Evolutionary conservation across 1,140 invertebrate species (phyloP).

Genomic region (Augochlora pura): DNA sequence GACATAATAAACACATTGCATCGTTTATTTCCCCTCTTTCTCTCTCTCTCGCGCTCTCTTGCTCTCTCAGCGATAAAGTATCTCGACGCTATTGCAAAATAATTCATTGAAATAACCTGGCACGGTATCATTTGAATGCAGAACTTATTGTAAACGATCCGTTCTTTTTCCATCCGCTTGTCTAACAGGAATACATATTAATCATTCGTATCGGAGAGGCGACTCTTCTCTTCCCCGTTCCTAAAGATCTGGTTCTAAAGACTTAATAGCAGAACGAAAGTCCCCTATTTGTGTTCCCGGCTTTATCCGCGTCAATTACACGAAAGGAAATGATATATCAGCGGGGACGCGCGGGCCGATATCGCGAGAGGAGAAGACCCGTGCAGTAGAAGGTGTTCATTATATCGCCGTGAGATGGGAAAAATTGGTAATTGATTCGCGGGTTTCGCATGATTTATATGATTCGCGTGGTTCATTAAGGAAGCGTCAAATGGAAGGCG

Average conservation of each 20-base stretch:
- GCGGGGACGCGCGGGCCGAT: neutral
- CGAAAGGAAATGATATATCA: conserved; percentile 29
- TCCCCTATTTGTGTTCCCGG: neutral
- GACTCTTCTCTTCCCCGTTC: neutral
- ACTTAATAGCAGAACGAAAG: neutral
- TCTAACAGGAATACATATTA: no score
- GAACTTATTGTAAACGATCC: no score
- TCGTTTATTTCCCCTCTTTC: no score
- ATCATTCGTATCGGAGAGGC: no score
- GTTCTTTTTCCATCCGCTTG: no score
- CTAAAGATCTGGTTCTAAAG: neutral
- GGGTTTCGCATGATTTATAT: conserved; percentile 32
- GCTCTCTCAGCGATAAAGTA: no score
- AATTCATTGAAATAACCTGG: no score
- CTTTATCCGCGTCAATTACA: conserved; percentile 14
- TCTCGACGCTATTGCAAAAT: no score
- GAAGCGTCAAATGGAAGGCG: conserved; percentile 18
- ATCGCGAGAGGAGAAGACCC: neutral
- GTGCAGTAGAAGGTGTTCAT: conserved; percentile 29
- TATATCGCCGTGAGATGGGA: conserved; percentile 14
- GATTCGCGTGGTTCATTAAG: conserved; percentile 35
- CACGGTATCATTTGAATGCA: no score
- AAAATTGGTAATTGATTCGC: conserved; percentile 24
- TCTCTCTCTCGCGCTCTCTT: no score
- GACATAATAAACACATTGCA: no score